Percentiles rank a stretch among this genome's conserved stretches.
Evolutionary conservation across 1,140 invertebrate species (phyloP).

Genomic region (Papilio glaucus): DNA sequence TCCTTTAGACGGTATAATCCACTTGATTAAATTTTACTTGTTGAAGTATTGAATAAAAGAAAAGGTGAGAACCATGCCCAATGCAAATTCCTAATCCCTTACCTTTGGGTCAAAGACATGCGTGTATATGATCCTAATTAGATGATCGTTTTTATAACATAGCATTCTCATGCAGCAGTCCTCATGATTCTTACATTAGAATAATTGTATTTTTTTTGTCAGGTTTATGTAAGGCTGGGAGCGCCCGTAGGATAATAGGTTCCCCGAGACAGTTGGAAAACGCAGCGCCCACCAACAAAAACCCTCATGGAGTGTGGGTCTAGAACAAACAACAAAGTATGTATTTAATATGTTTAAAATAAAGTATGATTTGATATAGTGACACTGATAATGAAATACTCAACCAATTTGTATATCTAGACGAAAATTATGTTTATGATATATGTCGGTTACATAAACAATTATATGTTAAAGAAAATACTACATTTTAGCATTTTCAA

Average conservation of each 20-base stretch:
- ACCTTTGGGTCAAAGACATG: no score
- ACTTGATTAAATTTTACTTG: no score
- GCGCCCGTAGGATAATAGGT: slow-evolving; percentile 94
- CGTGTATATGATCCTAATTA: no score
- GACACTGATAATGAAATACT: neutral
- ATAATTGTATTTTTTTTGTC: slow-evolving; percentile 44
- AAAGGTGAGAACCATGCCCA: no score
- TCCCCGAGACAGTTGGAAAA: slow-evolving; percentile 95
- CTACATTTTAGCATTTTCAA: no score
- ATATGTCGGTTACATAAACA: no score
- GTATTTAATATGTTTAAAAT: slow-evolving; percentile 34
- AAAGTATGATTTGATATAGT: neutral
- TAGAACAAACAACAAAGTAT: slow-evolving; percentile 67
- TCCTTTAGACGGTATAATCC: slow-evolving; percentile 87
- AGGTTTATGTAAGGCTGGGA: slow-evolving; percentile 93
- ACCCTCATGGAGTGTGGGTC: slow-evolving; percentile 98
- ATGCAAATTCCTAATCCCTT: no score
- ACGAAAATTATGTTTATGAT: neutral
- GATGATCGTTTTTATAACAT: no score
- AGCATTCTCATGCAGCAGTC: no score
- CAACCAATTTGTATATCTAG: neutral
- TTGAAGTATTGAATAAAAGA: no score
- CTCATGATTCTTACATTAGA: neutral
- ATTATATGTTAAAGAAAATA: no score
- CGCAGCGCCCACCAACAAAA: slow-evolving; percentile 96